Conservation (phyloP, 2,888 invertebrate genomes). For the Tetragonisca angustula region DNA sequence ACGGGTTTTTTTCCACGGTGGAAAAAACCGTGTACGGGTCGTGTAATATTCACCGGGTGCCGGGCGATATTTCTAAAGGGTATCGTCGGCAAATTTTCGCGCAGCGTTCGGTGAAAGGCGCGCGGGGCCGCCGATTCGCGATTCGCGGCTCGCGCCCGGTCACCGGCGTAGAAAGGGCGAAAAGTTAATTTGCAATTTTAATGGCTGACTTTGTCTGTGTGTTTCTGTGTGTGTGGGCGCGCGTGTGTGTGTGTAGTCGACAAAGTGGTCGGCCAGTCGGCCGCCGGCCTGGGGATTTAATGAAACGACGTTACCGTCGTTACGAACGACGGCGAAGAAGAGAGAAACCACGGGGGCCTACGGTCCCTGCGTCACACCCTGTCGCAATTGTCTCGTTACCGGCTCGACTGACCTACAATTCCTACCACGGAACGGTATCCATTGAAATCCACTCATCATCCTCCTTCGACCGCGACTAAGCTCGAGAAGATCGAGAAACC, state of each 20-base stretch:
- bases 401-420: slow-evolving; percentile 66
- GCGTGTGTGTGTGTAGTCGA: background rate
- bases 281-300: slow-evolving; percentile 45
- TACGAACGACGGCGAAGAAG: background rate
- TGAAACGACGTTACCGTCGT: slow-evolving; percentile 58
- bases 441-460: slow-evolving; percentile 49
- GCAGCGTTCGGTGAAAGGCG: slow-evolving; percentile 38
- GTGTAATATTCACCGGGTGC: slow-evolving; percentile 45
- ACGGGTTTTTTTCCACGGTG: slow-evolving; percentile 13
- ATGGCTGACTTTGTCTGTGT: slow-evolving; percentile 53
- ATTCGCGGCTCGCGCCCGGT: slow-evolving; percentile 32
- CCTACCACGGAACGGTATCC: slow-evolving; percentile 45
- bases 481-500: background rate
- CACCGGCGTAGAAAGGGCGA: slow-evolving; percentile 42
- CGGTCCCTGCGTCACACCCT: background rate
- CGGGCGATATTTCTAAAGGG: slow-evolving; percentile 58
- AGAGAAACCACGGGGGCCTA: slow-evolving; percentile 17
- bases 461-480: slow-evolving; percentile 50
- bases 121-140: background rate
- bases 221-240: background rate
- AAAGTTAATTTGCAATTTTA: slow-evolving; percentile 68
- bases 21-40: slow-evolving; percentile 9
- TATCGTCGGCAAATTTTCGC: slow-evolving; percentile 49
- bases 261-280: slow-evolving; percentile 28
- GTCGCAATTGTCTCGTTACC: slow-evolving; percentile 69